Percentiles rank a stretch among this genome's conserved stretches.
Evolutionary conservation across 2,888 invertebrate species (phyloP).

Genomic region (Noctua pronuba): DNA sequence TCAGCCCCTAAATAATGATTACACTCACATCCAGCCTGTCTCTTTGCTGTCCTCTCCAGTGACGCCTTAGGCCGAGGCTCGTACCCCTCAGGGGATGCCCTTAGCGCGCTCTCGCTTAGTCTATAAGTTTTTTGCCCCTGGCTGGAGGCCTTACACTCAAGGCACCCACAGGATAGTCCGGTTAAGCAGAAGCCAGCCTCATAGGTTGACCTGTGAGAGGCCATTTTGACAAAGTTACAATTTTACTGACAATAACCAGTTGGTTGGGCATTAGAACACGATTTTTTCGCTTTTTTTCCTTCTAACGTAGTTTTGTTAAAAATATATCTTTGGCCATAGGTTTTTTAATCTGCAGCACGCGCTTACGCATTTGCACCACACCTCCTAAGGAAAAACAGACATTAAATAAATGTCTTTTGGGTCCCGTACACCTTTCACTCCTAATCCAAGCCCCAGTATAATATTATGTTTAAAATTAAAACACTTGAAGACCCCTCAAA

Average conservation of each 20-base stretch:
- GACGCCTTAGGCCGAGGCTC: too few relatives aligned
- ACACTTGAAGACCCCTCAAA: conserved; percentile 70
- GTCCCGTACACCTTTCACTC: conserved; percentile 61
- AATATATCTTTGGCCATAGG: background rate
- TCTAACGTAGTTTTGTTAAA: background rate
- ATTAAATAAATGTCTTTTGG: conserved; percentile 41
- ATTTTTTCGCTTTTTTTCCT: background rate
- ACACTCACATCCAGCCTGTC: too few relatives aligned
- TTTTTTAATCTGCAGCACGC: background rate
- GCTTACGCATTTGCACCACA: background rate
- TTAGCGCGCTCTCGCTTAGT: too few relatives aligned
- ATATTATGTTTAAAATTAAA: conserved; percentile 61
- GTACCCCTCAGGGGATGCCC: too few relatives aligned
- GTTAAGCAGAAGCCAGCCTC: too few relatives aligned
- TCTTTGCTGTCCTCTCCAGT: too few relatives aligned
- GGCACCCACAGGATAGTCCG: too few relatives aligned
- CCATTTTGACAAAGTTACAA: background rate
- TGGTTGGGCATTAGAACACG: background rate
- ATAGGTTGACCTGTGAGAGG: too few relatives aligned
- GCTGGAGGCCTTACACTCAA: too few relatives aligned
- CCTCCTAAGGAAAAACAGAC: conserved; percentile 42
- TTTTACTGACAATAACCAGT: background rate
- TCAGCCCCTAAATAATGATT: too few relatives aligned
- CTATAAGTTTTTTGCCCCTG: too few relatives aligned
- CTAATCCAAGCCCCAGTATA: conserved; percentile 49